Base-by-base conservation (phyloP, 2,113 vertebrate species). In the Conger conger region DNA sequence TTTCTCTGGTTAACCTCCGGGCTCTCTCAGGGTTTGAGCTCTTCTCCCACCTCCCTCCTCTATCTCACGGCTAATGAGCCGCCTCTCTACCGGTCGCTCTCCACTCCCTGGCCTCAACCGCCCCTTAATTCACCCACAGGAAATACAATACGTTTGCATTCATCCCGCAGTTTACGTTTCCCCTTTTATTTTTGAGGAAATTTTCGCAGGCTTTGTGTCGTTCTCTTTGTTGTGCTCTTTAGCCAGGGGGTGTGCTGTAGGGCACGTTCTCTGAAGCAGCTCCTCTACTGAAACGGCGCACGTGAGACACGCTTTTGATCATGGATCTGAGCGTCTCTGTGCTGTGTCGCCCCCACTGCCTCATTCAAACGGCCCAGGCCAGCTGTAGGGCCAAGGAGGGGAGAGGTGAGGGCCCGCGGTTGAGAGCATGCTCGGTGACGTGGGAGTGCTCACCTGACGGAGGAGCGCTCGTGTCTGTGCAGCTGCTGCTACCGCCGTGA, bases 301-400 rank as follows among this genome's bases (percentile, higher is more conserved):
- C 86, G 86, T 86, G 15, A 87, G 76, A 79, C 16, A 37, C 1
- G n/a, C 79, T 86, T 86, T 89, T 91, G 91, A 92, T 91, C 90
- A 87, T 7, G 16, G 80, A 86, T 90, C 68, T 88, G 15, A 91
- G 82, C 42, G 42, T 84, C 79, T 77, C 80, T 42, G 73, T 8
- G 27, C 77, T 36, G 85, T 84, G 86, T 38, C 30, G 45, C 73
- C 53, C n/a, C 79, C 63, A 0, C 38, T 68, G 27, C 20, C 36
- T 81, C 89, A 88, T 87, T 90, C 84, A 88, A 77, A 60, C 79
- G 38, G 76, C 7, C 63, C 37, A 2, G 33, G 30, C 9, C 36
- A 60, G 86, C 81, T 83, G 68, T 36, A 63, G 79, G 45, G 86
- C 76, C 73, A 60, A 68, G 16, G 40, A 54, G 40, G 63, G n/a